phyloP scores from a whole-genome alignment of 2,888 invertebrate species.

The Tanypteryx hageni region DNA sequence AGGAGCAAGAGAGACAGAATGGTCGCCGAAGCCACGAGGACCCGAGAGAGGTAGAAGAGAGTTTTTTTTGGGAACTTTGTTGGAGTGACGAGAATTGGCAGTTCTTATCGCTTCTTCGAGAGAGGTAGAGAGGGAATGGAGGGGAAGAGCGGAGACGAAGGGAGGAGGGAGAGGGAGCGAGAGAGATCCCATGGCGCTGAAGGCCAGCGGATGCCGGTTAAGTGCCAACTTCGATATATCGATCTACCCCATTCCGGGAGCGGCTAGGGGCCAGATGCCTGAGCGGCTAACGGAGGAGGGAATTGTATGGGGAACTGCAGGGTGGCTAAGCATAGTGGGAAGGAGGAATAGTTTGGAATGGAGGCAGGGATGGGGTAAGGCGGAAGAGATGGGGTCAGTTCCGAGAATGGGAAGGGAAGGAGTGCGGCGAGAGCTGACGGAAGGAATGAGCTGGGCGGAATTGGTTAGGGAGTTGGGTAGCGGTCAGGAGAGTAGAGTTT shows the following conservation, averaged over 20 bases:
- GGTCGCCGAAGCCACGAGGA: neutral
- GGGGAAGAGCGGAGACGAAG: neutral
- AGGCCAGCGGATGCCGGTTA: constrained; percentile 58
- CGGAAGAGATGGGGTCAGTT: neutral
- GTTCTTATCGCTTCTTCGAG: constrained; percentile 44
- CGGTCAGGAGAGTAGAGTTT: neutral
- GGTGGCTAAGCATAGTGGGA: neutral
- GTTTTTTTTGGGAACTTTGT: constrained; percentile 19
- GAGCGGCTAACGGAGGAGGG: neutral
- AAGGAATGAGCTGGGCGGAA: too few relatives aligned
- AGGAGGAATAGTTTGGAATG: neutral
- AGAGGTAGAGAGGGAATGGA: neutral
- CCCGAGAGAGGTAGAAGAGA: neutral
- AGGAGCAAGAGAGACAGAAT: neutral
- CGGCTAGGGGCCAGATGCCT: constrained; percentile 34
- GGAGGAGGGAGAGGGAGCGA: neutral
- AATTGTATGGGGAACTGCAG: neutral
- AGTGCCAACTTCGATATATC: constrained; percentile 64
- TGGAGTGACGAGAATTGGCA: constrained; percentile 60
- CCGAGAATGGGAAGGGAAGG: too few relatives aligned
- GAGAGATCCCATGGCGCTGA: constrained; percentile 25
- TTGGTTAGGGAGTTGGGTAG: too few relatives aligned
- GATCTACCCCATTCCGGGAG: constrained; percentile 37
- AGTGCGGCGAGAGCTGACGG: too few relatives aligned
- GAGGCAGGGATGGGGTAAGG: neutral